Conservation (phyloP, 2,797 vertebrate species). For the Esox masquinongy region DNA sequence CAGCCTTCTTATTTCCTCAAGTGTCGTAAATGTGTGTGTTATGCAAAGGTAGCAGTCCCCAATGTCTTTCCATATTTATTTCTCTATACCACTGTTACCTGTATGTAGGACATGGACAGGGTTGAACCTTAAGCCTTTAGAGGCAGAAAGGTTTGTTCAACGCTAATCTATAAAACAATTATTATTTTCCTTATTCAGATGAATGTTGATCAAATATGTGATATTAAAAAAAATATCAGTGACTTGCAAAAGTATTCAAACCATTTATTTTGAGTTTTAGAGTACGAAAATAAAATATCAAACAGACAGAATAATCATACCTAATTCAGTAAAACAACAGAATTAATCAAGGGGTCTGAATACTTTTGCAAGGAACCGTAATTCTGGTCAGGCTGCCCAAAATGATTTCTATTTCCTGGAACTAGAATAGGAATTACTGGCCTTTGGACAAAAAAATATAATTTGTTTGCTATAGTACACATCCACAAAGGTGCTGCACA, state of each 20-base stretch:
- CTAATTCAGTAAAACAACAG: too few species aligned
- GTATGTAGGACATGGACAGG: slow-evolving; percentile 35
- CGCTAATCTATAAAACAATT: slow-evolving; percentile 28
- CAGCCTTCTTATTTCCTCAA: background rate
- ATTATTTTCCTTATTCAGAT: too few species aligned
- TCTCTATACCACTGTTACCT: slow-evolving; percentile 17
- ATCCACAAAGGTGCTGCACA: background rate
- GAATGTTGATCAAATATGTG: too few species aligned
- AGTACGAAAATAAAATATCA: too few species aligned
- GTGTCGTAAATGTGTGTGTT: slow-evolving; percentile 6
- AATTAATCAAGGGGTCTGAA: too few species aligned
- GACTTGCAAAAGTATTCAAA: too few species aligned
- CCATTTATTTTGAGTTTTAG: too few species aligned
- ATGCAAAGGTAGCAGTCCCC: slow-evolving; percentile 2
- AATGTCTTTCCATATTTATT: background rate
- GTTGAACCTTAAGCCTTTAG: slow-evolving; percentile 21
- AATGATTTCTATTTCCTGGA: background rate
- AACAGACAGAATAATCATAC: too few species aligned
- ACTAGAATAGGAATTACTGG: background rate
- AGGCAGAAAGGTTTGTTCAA: slow-evolving; percentile 28
- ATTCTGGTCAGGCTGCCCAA: background rate
- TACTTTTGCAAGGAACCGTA: too few species aligned
- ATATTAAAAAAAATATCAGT: too few species aligned
- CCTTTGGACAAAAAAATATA: background rate
- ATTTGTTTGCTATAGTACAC: background rate